Evolutionary conservation across 2,113 vertebrate species (phyloP).

Genomic region (Neolamprologus tretocephalus): DNA sequence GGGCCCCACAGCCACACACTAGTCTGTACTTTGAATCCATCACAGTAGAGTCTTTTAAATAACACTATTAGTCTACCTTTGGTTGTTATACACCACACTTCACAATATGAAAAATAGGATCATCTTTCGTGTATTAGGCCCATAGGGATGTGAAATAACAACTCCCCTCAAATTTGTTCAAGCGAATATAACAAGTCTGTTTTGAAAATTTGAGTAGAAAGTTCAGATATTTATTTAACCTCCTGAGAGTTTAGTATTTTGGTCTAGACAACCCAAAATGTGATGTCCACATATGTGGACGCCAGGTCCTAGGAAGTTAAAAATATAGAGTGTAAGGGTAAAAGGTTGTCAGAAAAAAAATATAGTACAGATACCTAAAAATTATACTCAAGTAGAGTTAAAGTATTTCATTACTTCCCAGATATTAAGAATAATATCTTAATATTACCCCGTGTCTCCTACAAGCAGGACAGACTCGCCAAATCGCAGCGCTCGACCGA

Average conservation of each 20-base stretch:
- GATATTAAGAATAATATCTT: background rate
- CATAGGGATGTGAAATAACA: background rate
- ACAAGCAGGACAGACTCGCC: conserved; percentile 91
- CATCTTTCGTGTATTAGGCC: background rate
- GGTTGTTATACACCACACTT: background rate
- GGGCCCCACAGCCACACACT: background rate
- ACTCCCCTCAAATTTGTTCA: background rate
- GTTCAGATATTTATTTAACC: background rate
- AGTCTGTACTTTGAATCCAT: background rate
- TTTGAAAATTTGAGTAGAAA: background rate
- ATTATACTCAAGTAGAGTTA: background rate
- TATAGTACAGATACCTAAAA: background rate
- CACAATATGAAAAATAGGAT: background rate
- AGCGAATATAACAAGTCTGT: background rate
- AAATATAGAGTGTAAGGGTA: background rate
- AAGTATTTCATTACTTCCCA: background rate
- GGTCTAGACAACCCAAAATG: background rate
- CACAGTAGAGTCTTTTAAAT: background rate
- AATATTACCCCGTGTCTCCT: conserved; percentile 88
- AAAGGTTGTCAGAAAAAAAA: background rate
- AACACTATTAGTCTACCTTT: background rate
- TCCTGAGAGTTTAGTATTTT: background rate
- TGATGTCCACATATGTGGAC: background rate
- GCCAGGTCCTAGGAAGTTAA: background rate
- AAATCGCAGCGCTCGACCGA: conserved; percentile 86